These are phyloP conservation scores for Drosophila paracracens DNA, from an alignment of 2,888 invertebrate species.

Conservation along the genomic window DNA sequence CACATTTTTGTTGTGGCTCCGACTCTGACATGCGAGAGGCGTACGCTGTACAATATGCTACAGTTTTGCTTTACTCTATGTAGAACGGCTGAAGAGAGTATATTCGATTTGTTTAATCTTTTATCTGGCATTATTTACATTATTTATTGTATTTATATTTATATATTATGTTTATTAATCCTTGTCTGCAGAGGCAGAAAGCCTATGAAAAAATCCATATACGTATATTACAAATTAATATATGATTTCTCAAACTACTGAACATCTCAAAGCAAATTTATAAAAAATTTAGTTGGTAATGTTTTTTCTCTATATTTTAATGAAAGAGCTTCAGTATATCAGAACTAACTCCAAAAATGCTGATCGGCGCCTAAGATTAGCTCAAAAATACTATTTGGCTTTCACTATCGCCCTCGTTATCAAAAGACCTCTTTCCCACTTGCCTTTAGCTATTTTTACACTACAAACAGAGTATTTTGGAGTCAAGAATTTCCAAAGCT, in stretches of 20 bases:
- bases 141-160: neutral
- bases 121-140: neutral
- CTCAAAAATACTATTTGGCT: neutral
- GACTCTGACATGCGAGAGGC: constrained; percentile 50
- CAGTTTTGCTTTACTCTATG: constrained; percentile 13
- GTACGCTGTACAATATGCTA: constrained; percentile 46
- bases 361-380: neutral
- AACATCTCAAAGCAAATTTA: neutral
- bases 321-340: neutral
- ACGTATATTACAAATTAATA: neutral
- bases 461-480: neutral
- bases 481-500: neutral
- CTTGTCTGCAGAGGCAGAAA: neutral
- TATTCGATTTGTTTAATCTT: neutral
- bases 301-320: neutral
- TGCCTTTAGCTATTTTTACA: neutral
- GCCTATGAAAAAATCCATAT: neutral
- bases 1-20: constrained; percentile 53
- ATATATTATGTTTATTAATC: neutral
- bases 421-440: neutral
- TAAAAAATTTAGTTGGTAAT: neutral
- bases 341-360: neutral
- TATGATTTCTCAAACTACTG: neutral
- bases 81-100: too few species aligned
- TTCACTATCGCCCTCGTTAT: neutral